A percentile compares a stretch with the other conserved stretches of the same genome.
These are phyloP conservation scores for Syrrhaptes paradoxus DNA, from an alignment of 2,113 vertebrate genomes.

Conservation along the genomic window DNA sequence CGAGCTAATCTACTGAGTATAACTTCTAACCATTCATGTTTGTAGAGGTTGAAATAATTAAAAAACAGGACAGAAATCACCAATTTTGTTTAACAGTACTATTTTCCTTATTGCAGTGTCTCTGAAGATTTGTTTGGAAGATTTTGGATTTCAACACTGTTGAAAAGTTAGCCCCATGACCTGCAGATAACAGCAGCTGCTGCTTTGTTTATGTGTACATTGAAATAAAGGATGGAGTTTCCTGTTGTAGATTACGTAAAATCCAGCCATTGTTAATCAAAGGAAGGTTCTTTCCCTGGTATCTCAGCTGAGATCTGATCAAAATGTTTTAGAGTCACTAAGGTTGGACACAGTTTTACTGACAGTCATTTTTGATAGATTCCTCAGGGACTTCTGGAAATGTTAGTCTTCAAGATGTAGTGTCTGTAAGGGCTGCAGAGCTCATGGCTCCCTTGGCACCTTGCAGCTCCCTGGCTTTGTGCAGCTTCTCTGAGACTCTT, in stretches of 20 bases:
- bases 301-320: conserved; percentile 20
- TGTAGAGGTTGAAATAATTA: not conserved
- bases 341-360: not conserved
- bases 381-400: not conserved
- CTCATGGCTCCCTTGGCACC: accelerated
- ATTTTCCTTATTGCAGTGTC: not conserved
- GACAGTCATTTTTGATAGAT: not conserved
- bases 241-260: not conserved
- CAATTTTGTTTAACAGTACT: not conserved
- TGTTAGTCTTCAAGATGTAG: not conserved
- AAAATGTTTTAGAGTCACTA: not conserved
- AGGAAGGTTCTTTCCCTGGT: not conserved
- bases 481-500: not conserved
- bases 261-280: conserved; percentile 32
- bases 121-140: not conserved
- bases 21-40: not conserved
- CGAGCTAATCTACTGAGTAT: not conserved
- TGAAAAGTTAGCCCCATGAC: not conserved
- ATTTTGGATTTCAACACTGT: not conserved
- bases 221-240: conserved; percentile 10
- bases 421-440: not conserved
- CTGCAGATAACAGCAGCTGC: not conserved
- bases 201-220: not conserved
- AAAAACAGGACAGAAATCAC: not conserved
- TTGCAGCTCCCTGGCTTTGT: not conserved